Evolutionary conservation across 2,113 vertebrate genomes (phyloP), one percentile per base, ranked within the genome.

Genomic region (Calcarius ornatus): DNA sequence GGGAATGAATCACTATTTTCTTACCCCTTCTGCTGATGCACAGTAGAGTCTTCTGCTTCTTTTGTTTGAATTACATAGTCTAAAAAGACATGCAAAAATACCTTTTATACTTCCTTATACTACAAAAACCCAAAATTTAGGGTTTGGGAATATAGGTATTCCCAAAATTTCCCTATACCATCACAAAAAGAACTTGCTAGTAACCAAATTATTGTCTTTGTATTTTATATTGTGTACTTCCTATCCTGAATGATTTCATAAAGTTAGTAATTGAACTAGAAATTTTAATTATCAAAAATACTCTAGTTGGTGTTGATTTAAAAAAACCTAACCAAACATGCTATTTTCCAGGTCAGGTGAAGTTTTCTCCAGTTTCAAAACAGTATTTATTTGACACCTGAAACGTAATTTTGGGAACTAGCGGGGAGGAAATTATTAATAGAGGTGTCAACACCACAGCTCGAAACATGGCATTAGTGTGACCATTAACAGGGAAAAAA

Each of bases 21-120:
- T 56, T 95, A 97, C 97, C 95, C 23, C 50, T 88, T 82, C 51
- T 0, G 33, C 12, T 84, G 91, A 69, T 33, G 35, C 37, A 84
- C 50, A 15, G n/a, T 43, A 22, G 35, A 31, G 2, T 84, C 83
- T 54, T 94, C 95, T 47, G 22, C 38, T 80, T 89, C 81, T 38
- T 88, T 56, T 50, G 15, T 60, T n/a, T 66, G 40, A 66, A 21
- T 20, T 28, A 31, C 28, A 60, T 20, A 33, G 72, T 47, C 95
- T 97, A 59, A 85, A 91, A 92, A 78, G 10, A 76, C 53, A 88
- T 63, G 1, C 48, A 93, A 50, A 76, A 70, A 45, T 1, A 22
- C 31, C 12, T 43, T 82, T 77, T 37, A 42, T 12, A 50, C 6
- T 53, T n/a, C 35, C 5, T 12, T 45, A 9, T 33, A 42, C 23